phyloP scores from a whole-genome alignment of 2,888 invertebrate genomes.

The Nyleta sp. region DNA sequence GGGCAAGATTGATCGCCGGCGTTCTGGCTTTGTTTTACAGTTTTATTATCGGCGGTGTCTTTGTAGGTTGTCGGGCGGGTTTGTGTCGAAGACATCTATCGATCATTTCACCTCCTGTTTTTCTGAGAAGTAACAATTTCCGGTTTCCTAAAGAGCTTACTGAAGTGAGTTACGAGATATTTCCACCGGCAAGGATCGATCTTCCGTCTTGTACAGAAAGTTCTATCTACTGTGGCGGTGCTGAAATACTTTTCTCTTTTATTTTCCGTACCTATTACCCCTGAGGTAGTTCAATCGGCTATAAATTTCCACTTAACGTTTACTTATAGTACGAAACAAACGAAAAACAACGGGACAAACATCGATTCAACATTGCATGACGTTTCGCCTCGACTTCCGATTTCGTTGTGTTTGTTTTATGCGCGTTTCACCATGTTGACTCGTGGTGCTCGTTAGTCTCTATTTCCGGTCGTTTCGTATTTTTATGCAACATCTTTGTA shows the following conservation, averaged over 20 bases:
- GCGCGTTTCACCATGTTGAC: slow-evolving; percentile 1
- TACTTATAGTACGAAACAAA: slow-evolving; percentile 59
- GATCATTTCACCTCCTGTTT: slow-evolving; percentile 76
- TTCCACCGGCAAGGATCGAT: slow-evolving; percentile 77
- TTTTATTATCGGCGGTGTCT: slow-evolving; percentile 48
- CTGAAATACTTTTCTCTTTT: slow-evolving; percentile 71
- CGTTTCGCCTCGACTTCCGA: slow-evolving; percentile 11
- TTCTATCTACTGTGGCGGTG: slow-evolving; percentile 69
- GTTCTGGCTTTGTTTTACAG: slow-evolving; percentile 40
- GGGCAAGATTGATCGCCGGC: slow-evolving; percentile 40
- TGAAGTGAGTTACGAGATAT: slow-evolving; percentile 79
- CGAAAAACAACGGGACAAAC: slow-evolving; percentile 53
- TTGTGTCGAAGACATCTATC: slow-evolving; percentile 74
- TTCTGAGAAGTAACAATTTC: slow-evolving; percentile 79
- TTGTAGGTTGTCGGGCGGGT: slow-evolving; percentile 50
- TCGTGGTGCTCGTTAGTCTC: neutral
- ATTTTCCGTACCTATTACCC: slow-evolving; percentile 67
- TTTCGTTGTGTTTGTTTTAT: slow-evolving; percentile 10
- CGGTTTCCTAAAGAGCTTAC: slow-evolving; percentile 80
- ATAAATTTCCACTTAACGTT: slow-evolving; percentile 66
- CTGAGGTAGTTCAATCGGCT: slow-evolving; percentile 65
- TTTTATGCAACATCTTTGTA: too few species aligned
- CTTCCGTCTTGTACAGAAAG: slow-evolving; percentile 73
- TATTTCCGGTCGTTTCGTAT: neutral
- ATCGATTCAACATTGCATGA: slow-evolving; percentile 26